Conservation (phyloP, 2,888 invertebrate species). For the Trissonchulus latispiculum region DNA sequence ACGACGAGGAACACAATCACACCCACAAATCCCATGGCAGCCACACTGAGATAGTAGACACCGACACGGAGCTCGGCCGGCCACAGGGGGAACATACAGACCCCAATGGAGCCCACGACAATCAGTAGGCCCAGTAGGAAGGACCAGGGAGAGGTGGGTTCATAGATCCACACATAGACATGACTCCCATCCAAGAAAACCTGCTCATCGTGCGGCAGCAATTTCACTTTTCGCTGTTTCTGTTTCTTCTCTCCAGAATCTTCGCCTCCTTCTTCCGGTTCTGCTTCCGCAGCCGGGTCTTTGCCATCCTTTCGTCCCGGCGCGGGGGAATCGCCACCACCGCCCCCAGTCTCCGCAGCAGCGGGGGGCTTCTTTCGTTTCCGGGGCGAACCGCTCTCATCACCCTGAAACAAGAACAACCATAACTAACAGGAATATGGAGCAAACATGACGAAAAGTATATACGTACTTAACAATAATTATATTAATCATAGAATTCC, state of each 20-base stretch:
- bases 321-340: too few species aligned
- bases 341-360: too few species aligned
- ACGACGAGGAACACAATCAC: constrained; percentile 81
- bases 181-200: constrained; percentile 80
- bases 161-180: constrained; percentile 55
- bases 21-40: constrained; percentile 85
- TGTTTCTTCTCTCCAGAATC: too few species aligned
- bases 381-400: too few species aligned
- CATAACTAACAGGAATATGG: too few species aligned
- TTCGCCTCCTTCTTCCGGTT: too few species aligned
- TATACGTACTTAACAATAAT: too few species aligned
- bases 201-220: constrained; percentile 96
- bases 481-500: too few species aligned
- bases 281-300: too few species aligned
- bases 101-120: constrained; percentile 81
- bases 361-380: too few species aligned
- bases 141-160: constrained; percentile 50
- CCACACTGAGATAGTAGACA: constrained; percentile 90
- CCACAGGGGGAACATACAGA: constrained; percentile 99
- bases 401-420: too few species aligned
- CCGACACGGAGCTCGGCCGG: constrained; percentile 69
- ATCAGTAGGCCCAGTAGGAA: constrained; percentile 50
- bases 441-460: too few species aligned
- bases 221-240: constrained; percentile 75
- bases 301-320: constrained; percentile 33